Evolutionary conservation across 2,797 vertebrate genomes (phyloP), one percentile per base, ranked within the genome.

Genomic region (Telmatherina bonti): DNA sequence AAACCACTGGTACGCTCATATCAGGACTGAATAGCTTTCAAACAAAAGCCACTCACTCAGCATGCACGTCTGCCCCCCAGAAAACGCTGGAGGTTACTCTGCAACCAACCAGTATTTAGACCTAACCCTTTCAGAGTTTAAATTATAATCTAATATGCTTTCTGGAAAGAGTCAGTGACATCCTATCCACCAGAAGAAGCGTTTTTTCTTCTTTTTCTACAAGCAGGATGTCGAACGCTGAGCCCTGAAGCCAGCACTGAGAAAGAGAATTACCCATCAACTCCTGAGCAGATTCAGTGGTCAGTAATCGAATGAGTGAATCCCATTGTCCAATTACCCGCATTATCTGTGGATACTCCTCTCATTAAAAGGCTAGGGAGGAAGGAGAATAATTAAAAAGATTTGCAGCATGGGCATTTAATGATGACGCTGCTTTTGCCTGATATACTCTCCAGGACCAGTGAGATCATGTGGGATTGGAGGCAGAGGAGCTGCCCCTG

Each of bases 301-400:
- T 94, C 92, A 92, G 91, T 94, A 92, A 93, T 90, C 93, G 91
- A 94, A 93, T 93, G 91, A 92, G 90, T 82, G 87, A 92, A 89
- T 91, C 87, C 87, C 79, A 92, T 94, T 91, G 92, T 94, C 92
- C 91, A 93, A 93, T 94, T 92, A 93, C 88, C 90, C 81, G 62
- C 92, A 93, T 94, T 94, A 94, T 94, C 91, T 90, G 89, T 86
- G 86, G 81, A 91, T 89, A 82, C 89, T 91, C 88, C 79, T 91
- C 90, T 91, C 90, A 87, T 93, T 93, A 94, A 93, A 88, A 85
- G 86, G 86, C 81, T 79, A 68, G 85, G 78, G 83, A 91, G 85
- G 88, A 91, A 84, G 74, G 82, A 89, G 90, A 91, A 93, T 91
- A 92, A 93, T 94, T 92, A 94, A 93, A 91, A 92, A 91, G 87